Percentiles rank a stretch among this genome's conserved stretches.
phyloP scores from a whole-genome alignment of 1,140 invertebrate species.

The Leptinotarsa lineolata region DNA sequence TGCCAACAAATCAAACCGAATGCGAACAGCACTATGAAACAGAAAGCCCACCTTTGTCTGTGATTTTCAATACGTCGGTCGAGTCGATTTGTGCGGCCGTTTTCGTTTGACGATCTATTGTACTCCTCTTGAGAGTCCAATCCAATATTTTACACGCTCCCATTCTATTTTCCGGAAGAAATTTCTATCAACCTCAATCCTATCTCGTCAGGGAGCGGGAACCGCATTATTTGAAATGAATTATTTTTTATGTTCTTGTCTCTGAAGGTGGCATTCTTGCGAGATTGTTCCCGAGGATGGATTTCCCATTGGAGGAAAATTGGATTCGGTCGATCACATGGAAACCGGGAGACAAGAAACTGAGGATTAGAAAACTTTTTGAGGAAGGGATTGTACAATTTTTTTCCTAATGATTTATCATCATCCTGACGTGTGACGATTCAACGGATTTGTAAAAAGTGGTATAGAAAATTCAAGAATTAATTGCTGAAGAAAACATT shows the following conservation, averaged over 20 bases:
- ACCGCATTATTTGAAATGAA: conserved; percentile 6
- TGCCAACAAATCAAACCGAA: conserved; percentile 44
- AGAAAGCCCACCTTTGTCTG: conserved; percentile 44
- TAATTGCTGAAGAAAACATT: too few relatives aligned
- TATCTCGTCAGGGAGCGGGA: neutral
- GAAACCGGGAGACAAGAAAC: too few relatives aligned
- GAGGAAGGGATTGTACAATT: too few relatives aligned
- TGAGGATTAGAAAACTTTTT: too few relatives aligned
- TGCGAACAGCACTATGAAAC: conserved; percentile 32
- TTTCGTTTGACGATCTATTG: conserved; percentile 42
- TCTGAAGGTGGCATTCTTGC: neutral
- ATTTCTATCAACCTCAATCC: conserved; percentile 33
- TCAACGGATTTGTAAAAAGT: too few relatives aligned
- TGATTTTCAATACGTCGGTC: conserved; percentile 41
- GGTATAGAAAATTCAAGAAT: too few relatives aligned
- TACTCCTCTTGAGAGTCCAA: conserved; percentile 32
- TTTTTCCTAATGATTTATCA: too few relatives aligned
- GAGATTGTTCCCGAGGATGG: neutral
- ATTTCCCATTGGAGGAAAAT: neutral
- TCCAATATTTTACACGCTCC: conserved; percentile 42
- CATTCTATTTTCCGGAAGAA: conserved; percentile 33
- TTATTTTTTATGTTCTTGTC: conserved; percentile 1
- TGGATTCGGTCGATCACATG: neutral
- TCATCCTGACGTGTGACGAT: too few relatives aligned
- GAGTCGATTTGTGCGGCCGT: conserved; percentile 39